Base-by-base conservation (phyloP, 2,888 invertebrate genomes). In the Diaperis boleti region DNA sequence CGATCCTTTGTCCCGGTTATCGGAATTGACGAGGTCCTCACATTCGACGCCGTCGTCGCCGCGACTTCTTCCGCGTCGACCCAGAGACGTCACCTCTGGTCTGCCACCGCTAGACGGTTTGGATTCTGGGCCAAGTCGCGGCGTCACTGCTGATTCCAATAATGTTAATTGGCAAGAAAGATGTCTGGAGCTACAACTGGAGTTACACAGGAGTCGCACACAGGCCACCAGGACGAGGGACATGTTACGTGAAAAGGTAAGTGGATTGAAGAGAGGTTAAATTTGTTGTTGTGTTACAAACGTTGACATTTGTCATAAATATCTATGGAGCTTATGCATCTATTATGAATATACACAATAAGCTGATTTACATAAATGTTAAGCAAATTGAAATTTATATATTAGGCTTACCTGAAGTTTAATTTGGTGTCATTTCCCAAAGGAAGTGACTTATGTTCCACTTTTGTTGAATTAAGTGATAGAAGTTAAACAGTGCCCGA, bases 231-330 rank as follows among this genome's bases (percentile, higher is more conserved):
- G 92, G 75, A 93, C 95, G 54, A 86, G 94, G 45, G 92, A 94
- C 76, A 91, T 94, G 88, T 88, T 96, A 62, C 85, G 94, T 78
- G 94, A 94, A 84, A 95, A 95, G 93, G 95, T 95, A 78, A 69
- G 74, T 61, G n/a, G 15, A 7, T 42, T 10, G 4, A 5, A 14
- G 7, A n/a, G n/a, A n/a, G n/a, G n/a, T n/a, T n/a, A n/a, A n/a
- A n/a, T n/a, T n/a, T 39, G 39, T 39, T 39, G 4, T 54, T 15
- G 5, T n/a, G n/a, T n/a, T n/a, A n/a, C n/a, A n/a, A n/a, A n/a
- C n/a, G n/a, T n/a, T n/a, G n/a, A n/a, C n/a, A n/a, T n/a, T n/a
- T n/a, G n/a, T n/a, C n/a, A n/a, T n/a, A n/a, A n/a, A n/a, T n/a
- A n/a, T n/a, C n/a, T n/a, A n/a, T n/a, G n/a, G n/a, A n/a, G n/a